These are phyloP conservation scores for Solenopsis invicta DNA, from an alignment of 1,140 invertebrate species.

Conservation along the genomic window DNA sequence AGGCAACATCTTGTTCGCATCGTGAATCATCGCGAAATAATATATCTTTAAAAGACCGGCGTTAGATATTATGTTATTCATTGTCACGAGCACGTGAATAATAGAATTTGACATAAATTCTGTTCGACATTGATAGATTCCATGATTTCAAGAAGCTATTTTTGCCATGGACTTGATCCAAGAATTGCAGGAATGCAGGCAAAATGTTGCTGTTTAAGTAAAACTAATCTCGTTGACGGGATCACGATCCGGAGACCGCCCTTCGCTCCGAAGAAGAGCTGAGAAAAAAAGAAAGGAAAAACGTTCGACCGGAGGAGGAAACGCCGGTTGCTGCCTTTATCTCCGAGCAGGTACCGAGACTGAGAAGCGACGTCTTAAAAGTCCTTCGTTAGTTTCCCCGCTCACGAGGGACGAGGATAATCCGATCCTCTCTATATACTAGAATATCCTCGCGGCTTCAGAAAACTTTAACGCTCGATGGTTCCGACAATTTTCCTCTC, in stretches of 20 bases:
- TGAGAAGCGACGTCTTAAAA: constrained; percentile 75
- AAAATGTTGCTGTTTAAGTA: constrained; percentile 71
- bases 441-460: constrained; percentile 40
- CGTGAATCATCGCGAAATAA: neutral
- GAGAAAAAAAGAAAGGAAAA: constrained; percentile 56
- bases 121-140: neutral
- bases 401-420: constrained; percentile 74
- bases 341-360: constrained; percentile 55
- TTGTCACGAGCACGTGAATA: neutral
- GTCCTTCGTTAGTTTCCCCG: constrained; percentile 79
- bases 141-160: constrained; percentile 8
- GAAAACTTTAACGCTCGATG: constrained; percentile 58
- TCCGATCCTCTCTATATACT: constrained; percentile 71
- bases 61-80: neutral
- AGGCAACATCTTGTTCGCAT: neutral
- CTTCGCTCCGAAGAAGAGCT: constrained; percentile 50
- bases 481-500: constrained; percentile 50
- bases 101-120: neutral
- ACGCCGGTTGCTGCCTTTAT: constrained; percentile 62
- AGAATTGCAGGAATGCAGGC: constrained; percentile 27
- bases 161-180: constrained; percentile 42
- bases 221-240: constrained; percentile 70
- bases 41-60: neutral
- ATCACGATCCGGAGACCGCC: constrained; percentile 42
- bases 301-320: constrained; percentile 63